Conservation (phyloP, 1,140 invertebrate species). For the Meteorus sp. region DNA sequence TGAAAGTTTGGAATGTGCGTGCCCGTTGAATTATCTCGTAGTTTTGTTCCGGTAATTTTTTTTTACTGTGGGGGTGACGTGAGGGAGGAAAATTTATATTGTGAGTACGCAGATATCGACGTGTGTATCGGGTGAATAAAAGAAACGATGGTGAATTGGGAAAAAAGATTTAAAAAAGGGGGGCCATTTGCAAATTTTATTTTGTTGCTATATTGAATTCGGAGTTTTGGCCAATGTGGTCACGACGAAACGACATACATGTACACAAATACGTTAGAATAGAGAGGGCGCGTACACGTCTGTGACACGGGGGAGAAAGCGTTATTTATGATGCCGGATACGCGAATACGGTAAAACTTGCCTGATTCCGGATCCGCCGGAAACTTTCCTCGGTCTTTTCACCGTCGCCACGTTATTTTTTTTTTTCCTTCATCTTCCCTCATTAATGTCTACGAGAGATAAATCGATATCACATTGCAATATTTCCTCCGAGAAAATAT, state of each 20-base stretch:
- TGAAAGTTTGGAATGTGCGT: too few relatives aligned
- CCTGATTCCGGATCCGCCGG: constrained; percentile 43
- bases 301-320: constrained; percentile 31
- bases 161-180: too few relatives aligned
- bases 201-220: constrained; percentile 33
- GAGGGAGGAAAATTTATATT: too few relatives aligned
- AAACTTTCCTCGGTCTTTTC: constrained; percentile 41
- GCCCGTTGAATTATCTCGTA: too few relatives aligned
- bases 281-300: too few relatives aligned
- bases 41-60: too few relatives aligned
- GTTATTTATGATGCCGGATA: constrained; percentile 48
- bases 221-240: constrained; percentile 38
- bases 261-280: background rate
- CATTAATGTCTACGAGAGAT: constrained; percentile 6
- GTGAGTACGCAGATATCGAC: background rate
- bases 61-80: too few relatives aligned
- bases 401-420: constrained; percentile 27
- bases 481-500: background rate
- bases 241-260: constrained; percentile 32
- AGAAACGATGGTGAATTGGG: background rate
- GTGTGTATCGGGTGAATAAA: background rate
- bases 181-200: constrained; percentile 34
- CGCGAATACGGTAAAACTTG: constrained; percentile 51
- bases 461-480: background rate
- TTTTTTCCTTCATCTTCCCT: constrained; percentile 21